Conservation (phyloP, 2,888 invertebrate species). For the Aradus depressus region DNA sequence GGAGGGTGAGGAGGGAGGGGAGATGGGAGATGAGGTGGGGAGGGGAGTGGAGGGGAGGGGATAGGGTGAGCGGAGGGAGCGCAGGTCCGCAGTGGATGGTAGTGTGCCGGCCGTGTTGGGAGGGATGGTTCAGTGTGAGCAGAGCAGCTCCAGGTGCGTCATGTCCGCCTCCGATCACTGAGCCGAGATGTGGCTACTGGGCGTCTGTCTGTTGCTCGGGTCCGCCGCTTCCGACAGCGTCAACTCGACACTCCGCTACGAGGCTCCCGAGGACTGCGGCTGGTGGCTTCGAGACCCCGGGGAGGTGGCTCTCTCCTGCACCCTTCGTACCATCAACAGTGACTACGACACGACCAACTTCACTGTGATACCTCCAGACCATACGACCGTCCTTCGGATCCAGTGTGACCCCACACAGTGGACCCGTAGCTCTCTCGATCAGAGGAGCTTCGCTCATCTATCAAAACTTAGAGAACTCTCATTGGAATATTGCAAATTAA, state of each 20-base stretch:
- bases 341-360: conserved; percentile 81
- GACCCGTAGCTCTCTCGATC: conserved; percentile 66
- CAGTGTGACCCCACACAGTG: conserved; percentile 69
- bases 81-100: not conserved
- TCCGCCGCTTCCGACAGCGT: conserved; percentile 29
- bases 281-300: conserved; percentile 53
- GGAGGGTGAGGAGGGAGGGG: conserved; percentile 6
- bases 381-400: conserved; percentile 65
- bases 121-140: conserved; percentile 17
- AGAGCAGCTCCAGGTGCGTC: conserved; percentile 8
- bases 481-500: conserved; percentile 77
- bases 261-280: conserved; percentile 77
- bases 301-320: conserved; percentile 66
- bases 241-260: conserved; percentile 47
- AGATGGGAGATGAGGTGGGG: not conserved
- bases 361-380: conserved; percentile 72
- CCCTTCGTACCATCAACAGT: conserved; percentile 73
- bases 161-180: conserved; percentile 9
- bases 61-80: conserved; percentile 4
- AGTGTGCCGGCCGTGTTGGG: conserved; percentile 1
- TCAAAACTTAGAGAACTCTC: conserved; percentile 66
- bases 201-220: no score
- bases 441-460: conserved; percentile 67
- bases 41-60: conserved; percentile 3
- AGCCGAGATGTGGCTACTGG: conserved; percentile 15